Percentiles rank a stretch among this genome's conserved stretches.
Conservation (phyloP, 2,797 vertebrate genomes). For the Phoebastria nigripes region DNA sequence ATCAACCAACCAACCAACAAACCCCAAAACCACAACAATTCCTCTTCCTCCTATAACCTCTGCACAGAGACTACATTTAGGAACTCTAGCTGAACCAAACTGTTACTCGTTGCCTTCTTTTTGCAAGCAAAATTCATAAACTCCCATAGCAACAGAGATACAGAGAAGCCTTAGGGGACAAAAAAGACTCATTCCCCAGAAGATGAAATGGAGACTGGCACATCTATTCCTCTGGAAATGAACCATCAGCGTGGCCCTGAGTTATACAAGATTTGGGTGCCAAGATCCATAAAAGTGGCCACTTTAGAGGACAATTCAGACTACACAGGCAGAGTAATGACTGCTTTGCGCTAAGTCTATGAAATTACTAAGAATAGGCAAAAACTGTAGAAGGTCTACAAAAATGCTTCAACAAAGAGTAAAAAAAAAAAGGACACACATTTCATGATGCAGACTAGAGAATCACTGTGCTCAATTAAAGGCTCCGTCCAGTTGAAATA, state of each 20-base stretch:
- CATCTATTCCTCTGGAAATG: neutral
- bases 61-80: conserved; percentile 17
- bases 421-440: neutral
- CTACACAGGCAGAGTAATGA: conserved; percentile 14
- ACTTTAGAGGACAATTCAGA: neutral
- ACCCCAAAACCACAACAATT: neutral
- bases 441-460: neutral
- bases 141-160: neutral
- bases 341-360: neutral
- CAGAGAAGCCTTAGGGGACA: neutral
- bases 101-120: neutral
- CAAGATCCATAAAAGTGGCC: neutral
- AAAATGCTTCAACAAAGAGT: neutral
- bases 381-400: neutral
- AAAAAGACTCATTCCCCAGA: neutral
- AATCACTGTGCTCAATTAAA: neutral
- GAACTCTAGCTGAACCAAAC: neutral
- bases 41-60: neutral
- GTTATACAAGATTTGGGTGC: neutral
- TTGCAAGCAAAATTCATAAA: neutral
- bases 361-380: conserved; percentile 4
- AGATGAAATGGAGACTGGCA: neutral
- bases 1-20: neutral
- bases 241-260: neutral
- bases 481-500: neutral